Evolutionary conservation across 2,797 vertebrate species (phyloP).

Genomic region (Chiropotes sagulatus): DNA sequence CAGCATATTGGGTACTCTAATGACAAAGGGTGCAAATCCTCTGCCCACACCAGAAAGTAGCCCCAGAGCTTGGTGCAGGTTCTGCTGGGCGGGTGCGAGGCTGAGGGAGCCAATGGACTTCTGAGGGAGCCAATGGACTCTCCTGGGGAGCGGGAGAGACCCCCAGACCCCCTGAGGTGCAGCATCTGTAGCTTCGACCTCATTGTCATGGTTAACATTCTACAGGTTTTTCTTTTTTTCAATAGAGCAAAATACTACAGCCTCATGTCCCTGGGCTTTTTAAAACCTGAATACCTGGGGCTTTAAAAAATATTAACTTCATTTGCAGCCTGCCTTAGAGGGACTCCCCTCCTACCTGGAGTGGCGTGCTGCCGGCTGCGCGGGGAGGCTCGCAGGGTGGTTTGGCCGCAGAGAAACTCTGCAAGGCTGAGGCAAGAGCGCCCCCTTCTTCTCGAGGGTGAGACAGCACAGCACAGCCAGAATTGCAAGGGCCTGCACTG

Average conservation of each 20-base stretch:
- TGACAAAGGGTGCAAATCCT: not conserved
- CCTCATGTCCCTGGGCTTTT: not conserved
- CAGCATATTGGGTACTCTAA: rapidly evolving
- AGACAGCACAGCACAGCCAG: not conserved
- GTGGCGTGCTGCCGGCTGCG: not conserved
- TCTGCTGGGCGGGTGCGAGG: not conserved
- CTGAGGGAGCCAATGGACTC: not conserved
- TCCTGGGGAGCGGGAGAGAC: not conserved
- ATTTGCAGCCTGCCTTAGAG: not conserved
- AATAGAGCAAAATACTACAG: not conserved
- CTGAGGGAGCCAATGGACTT: not conserved
- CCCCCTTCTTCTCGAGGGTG: conserved; percentile 54
- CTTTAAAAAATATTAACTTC: rapidly evolving
- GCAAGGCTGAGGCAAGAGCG: conserved; percentile 56
- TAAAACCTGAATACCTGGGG: not conserved
- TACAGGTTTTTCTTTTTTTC: not conserved
- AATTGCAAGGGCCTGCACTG: not conserved
- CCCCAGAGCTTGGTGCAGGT: not conserved
- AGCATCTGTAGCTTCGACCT: not conserved
- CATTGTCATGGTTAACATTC: rapidly evolving
- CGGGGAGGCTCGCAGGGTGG: rapidly evolving
- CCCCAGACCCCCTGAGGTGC: not conserved
- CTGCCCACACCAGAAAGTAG: not conserved
- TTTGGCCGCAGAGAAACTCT: not conserved
- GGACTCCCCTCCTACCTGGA: not conserved